Conservation (phyloP, 2,113 vertebrate genomes). For the Cacatua alba region DNA sequence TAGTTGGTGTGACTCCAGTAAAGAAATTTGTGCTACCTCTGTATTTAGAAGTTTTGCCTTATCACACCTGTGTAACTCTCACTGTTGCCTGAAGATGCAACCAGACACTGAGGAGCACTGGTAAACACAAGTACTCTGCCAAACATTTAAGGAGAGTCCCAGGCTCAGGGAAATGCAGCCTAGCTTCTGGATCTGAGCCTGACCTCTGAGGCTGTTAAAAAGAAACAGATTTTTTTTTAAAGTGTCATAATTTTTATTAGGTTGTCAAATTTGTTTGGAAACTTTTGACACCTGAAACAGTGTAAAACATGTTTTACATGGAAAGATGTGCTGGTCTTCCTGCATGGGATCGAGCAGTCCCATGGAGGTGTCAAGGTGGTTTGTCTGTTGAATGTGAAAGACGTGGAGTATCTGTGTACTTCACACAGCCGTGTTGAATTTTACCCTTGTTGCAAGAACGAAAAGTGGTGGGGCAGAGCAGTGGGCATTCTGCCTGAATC, state of each 20-base stretch:
- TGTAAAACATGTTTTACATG: neutral
- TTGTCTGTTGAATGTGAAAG: neutral
- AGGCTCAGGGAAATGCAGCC: neutral
- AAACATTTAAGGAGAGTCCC: neutral
- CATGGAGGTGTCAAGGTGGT: rapidly evolving
- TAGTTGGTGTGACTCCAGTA: neutral
- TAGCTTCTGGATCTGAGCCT: neutral
- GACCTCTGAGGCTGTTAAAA: neutral
- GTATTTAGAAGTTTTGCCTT: neutral
- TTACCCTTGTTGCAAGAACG: neutral
- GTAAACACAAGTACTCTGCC: neutral
- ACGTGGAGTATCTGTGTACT: neutral
- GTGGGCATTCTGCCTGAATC: neutral
- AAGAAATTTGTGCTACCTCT: neutral
- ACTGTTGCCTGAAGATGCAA: neutral
- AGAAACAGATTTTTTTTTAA: neutral
- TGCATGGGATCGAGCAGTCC: neutral
- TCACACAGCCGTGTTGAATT: neutral
- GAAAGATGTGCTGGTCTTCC: neutral
- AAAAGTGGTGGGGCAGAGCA: neutral
- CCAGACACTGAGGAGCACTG: neutral
- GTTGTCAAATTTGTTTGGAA: neutral
- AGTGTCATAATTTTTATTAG: neutral
- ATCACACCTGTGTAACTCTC: neutral
- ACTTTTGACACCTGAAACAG: neutral